phyloP scores from a whole-genome alignment of 2,113 vertebrate genomes.

The Ramphastos sulfuratus region DNA sequence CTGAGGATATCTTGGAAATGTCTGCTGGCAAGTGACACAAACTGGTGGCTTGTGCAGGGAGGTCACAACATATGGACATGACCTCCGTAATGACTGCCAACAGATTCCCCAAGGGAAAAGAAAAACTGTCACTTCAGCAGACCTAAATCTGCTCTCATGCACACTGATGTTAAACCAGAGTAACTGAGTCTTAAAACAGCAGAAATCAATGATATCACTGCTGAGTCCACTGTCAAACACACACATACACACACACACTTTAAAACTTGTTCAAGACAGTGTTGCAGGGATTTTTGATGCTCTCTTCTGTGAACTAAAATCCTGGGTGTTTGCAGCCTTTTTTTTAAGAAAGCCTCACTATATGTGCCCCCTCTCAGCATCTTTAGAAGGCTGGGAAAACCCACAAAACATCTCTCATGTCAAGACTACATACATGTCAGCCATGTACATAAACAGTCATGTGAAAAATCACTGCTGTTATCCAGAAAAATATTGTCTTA shows the following conservation, averaged over 20 bases:
- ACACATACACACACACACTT: background rate
- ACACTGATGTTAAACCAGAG: background rate
- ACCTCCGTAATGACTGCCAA: background rate
- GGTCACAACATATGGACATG: background rate
- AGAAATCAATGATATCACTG: conserved; percentile 24
- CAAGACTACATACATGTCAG: background rate
- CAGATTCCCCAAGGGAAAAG: background rate
- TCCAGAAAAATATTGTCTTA: background rate
- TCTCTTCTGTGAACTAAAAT: background rate
- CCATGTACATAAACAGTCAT: background rate
- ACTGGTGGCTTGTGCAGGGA: background rate
- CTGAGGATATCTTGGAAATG: background rate
- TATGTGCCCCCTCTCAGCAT: background rate
- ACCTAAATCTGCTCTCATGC: background rate
- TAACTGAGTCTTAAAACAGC: background rate
- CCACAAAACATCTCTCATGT: background rate
- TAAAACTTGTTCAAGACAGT: background rate
- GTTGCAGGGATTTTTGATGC: background rate
- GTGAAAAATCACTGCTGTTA: background rate
- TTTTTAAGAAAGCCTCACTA: background rate
- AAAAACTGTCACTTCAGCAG: background rate
- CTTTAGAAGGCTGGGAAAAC: background rate
- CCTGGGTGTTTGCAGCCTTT: background rate
- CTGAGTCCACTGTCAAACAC: conserved; percentile 9
- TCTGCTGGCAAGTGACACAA: background rate